Evolutionary conservation across 2,113 vertebrate genomes (phyloP).

Genomic region (Psilopogon haemacephalus): DNA sequence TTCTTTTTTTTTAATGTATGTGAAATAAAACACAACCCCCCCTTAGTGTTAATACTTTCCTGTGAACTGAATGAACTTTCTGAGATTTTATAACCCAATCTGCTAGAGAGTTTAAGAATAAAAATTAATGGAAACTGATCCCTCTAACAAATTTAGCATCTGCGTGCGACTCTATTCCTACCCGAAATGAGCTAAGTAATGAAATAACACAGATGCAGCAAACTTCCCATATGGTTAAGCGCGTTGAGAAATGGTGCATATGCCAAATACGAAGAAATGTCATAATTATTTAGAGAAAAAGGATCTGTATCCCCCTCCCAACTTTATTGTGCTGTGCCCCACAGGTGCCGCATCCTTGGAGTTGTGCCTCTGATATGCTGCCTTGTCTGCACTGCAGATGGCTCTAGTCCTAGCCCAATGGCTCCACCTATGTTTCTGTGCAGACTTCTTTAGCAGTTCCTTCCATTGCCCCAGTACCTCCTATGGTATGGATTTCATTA

Average conservation of each 20-base stretch:
- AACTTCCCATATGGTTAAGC: not conserved
- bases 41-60: not conserved
- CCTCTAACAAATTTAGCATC: not conserved
- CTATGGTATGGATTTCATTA: not conserved
- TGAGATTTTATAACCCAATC: not conserved
- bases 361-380: not conserved
- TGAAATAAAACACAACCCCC: not conserved
- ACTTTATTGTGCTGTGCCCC: not conserved
- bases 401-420: not conserved
- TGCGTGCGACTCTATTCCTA: not conserved
- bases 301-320: not conserved
- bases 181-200: not conserved
- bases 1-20: no score
- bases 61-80: not conserved
- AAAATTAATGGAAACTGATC: not conserved
- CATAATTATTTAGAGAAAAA: not conserved
- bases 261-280: not conserved
- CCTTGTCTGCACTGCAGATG: not conserved
- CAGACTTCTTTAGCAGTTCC: not conserved
- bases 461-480: not conserved
- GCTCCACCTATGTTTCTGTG: not conserved
- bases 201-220: not conserved
- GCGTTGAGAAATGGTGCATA: not conserved
- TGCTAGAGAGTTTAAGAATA: not conserved
- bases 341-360: not conserved